Evolutionary conservation across 2,888 invertebrate genomes (phyloP), one percentile per base, ranked within the genome.

Genomic region (Rhagonycha fulva): DNA sequence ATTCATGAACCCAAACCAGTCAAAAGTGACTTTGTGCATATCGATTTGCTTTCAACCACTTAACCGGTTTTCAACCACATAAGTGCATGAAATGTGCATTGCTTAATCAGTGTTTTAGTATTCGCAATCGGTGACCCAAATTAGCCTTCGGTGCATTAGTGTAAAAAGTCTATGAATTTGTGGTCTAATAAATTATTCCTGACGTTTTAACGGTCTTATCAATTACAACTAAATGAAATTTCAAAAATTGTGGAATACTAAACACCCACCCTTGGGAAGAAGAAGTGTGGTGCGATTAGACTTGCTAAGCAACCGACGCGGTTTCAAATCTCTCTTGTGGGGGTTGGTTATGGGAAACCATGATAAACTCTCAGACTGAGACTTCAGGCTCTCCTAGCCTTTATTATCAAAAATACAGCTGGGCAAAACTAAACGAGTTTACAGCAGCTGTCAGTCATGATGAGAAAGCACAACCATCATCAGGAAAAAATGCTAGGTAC

Each of bases 1-100:
- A 78, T 78, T 74, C 76, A 76, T 74, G 73, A 60, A 66, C 23
- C 60, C 14, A 68, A 2, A 47, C 47, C 68, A 26, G 68, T 68
- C 72, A 72, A 70, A 72, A 72, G 24, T 63, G n/a, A 23, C 63
- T 63, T 63, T 12, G 24, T 24, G 12, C 23, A 24, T 63, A 63
- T 66, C 63, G 63, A 66, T 66, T 62, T 66, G 19, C 24, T 66
- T 66, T 63, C 63, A 24, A 26, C 63, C 24, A 66, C 63, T n/a
- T 66, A 24, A 66, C 62, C 62, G 11, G 63, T 66, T 23, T 66
- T 24, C 63, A 66, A 47, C 47, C 47, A 47, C 47, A 47, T 12
- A 47, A 47, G 47, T 47, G 47, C 47, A 47, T 47, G 47, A 47
- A 47, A 47, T 47, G 47, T 47, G 47, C 47, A 47, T n/a, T 47